Conservation (phyloP, 2,888 invertebrate species). For the Cybosia mesomella region DNA sequence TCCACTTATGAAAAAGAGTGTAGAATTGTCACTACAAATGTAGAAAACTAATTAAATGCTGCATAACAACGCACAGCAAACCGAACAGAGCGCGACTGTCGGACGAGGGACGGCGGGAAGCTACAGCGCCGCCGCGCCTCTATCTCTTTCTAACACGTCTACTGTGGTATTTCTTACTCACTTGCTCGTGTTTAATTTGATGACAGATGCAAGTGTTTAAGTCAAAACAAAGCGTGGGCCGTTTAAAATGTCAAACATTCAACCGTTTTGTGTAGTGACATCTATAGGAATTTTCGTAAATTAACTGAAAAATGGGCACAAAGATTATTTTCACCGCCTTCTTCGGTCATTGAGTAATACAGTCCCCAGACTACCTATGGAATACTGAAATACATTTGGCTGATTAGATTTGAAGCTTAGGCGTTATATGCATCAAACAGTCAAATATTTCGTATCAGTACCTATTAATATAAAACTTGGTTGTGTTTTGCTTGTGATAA, state of each 20-base stretch:
- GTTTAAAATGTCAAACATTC: constrained; percentile 74
- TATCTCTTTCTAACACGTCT: constrained; percentile 61
- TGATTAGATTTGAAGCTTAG: background rate
- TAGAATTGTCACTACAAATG: constrained; percentile 45
- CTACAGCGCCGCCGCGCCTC: constrained; percentile 79
- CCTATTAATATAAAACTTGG: background rate
- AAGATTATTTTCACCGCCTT: constrained; percentile 44
- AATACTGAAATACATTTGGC: constrained; percentile 13
- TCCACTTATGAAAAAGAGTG: constrained; percentile 45
- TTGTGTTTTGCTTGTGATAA: background rate
- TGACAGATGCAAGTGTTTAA: constrained; percentile 75
- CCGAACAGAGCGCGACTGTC: constrained; percentile 81
- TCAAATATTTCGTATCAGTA: background rate
- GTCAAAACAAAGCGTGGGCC: constrained; percentile 85
- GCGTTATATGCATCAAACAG: background rate
- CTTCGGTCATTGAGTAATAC: constrained; percentile 45
- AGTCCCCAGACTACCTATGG: constrained; percentile 28
- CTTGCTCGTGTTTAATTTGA: constrained; percentile 67
- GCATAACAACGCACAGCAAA: constrained; percentile 73
- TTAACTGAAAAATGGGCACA: constrained; percentile 52
- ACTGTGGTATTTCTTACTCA: constrained; percentile 57
- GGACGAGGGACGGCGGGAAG: constrained; percentile 81
- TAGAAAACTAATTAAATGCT: constrained; percentile 67
- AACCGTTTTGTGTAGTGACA: constrained; percentile 67
- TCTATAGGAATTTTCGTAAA: constrained; percentile 55